These are phyloP conservation scores for Geotria australis DNA, from an alignment of 2,797 vertebrate species.

Conservation along the genomic window DNA sequence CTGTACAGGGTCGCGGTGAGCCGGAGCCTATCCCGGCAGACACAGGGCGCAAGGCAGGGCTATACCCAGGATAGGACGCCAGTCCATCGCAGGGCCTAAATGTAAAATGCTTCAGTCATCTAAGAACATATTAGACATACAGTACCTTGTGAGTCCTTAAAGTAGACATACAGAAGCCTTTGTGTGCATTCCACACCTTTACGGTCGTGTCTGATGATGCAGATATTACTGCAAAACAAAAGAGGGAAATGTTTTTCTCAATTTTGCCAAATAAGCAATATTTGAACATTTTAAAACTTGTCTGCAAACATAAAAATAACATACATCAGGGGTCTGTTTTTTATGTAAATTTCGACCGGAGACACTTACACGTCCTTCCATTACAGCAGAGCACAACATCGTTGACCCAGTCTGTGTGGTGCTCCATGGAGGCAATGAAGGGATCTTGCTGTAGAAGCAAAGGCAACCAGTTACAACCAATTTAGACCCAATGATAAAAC, in stretches of 20 bases:
- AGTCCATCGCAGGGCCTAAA: neutral
- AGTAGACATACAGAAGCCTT: constrained; percentile 98
- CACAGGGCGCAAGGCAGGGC: no score
- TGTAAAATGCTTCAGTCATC: neutral
- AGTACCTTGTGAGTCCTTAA: constrained; percentile 79
- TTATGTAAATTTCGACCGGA: no score
- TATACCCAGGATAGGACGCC: no score
- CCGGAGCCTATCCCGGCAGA: no score
- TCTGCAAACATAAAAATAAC: neutral
- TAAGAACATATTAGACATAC: neutral
- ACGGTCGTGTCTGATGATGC: constrained; percentile 94
- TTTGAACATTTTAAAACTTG: neutral
- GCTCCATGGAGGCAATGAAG: constrained; percentile 96
- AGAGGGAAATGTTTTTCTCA: neutral
- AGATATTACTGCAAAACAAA: constrained; percentile 47
- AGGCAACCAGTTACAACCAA: no score
- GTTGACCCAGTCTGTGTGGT: constrained; percentile 97
- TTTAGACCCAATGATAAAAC: no score
- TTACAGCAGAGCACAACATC: constrained; percentile 98
- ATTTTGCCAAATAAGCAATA: neutral
- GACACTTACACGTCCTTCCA: constrained; percentile 69
- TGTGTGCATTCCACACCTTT: constrained; percentile 98
- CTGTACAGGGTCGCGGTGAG: no score
- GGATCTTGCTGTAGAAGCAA: constrained; percentile 48
- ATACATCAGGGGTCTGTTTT: neutral